Percentiles rank a stretch among this genome's conserved stretches.
These are phyloP conservation scores for Nannoperca australis DNA, from an alignment of 2,797 vertebrate genomes.

Conservation along the genomic window DNA sequence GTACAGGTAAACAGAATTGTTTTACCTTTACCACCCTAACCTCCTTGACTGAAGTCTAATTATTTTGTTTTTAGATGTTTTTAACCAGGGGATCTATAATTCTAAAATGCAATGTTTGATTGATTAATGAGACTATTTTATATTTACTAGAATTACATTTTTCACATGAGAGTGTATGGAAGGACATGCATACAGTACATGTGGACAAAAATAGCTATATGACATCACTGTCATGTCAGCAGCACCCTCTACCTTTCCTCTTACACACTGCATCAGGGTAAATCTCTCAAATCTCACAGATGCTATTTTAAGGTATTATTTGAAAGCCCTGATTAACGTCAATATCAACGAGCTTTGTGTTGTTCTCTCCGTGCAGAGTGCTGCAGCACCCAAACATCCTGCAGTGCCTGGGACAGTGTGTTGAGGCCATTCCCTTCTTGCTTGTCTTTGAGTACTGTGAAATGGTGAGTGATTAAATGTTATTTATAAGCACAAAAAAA, in stretches of 20 bases:
- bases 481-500: neutral
- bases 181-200: neutral
- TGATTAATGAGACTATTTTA: neutral
- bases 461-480: conserved; percentile 88
- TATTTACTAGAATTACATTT: neutral
- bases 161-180: neutral
- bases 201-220: conserved; percentile 11
- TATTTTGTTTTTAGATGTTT: neutral
- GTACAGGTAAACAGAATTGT: conserved; percentile 87
- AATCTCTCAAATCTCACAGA: neutral
- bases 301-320: neutral
- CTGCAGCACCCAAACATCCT: conserved; percentile 96
- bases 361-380: conserved; percentile 76
- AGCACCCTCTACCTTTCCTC: conserved; percentile 62
- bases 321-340: neutral
- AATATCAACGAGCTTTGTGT: neutral
- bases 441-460: conserved; percentile 97
- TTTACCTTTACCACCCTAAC: neutral
- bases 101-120: neutral
- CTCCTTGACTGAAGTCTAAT: neutral
- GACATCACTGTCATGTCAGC: conserved; percentile 34
- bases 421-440: conserved; percentile 96
- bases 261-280: conserved; percentile 38
- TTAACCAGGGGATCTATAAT: neutral
- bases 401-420: conserved; percentile 94